These are phyloP conservation scores for Isurus oxyrinchus DNA, from an alignment of 2,113 vertebrate genomes.

Conservation along the genomic window DNA sequence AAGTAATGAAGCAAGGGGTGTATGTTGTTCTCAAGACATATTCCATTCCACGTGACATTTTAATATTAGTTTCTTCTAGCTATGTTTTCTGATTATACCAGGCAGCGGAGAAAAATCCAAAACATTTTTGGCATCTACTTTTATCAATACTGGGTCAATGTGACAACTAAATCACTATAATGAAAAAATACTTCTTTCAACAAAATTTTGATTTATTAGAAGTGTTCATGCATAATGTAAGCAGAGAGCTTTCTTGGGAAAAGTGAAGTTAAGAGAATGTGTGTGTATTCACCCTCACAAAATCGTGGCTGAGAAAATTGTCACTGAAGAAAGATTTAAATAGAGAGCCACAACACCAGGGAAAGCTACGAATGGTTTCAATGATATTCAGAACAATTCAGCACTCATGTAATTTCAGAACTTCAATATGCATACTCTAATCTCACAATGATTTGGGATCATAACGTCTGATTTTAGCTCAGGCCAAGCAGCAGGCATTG, in stretches of 20 bases:
- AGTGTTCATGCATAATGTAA: neutral
- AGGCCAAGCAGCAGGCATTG: neutral
- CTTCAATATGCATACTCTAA: neutral
- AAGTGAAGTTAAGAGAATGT: neutral
- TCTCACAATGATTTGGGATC: neutral
- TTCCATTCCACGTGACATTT: neutral
- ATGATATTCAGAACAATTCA: neutral
- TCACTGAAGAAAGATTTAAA: neutral
- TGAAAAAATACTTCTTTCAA: neutral
- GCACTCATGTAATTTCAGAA: neutral
- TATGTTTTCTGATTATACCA: neutral
- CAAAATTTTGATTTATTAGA: neutral
- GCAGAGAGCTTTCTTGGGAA: neutral
- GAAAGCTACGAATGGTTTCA: neutral
- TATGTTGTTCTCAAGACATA: neutral
- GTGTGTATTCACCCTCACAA: neutral
- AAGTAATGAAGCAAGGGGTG: slow-evolving; percentile 20
- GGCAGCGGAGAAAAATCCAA: neutral
- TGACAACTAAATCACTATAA: neutral
- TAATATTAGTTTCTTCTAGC: neutral
- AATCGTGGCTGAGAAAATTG: neutral
- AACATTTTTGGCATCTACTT: neutral
- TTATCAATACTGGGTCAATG: neutral
- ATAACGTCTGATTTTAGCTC: neutral
- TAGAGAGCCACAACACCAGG: neutral